Evolutionary conservation across 1,140 invertebrate species (phyloP).

Genomic region (Cyclina sinensis): DNA sequence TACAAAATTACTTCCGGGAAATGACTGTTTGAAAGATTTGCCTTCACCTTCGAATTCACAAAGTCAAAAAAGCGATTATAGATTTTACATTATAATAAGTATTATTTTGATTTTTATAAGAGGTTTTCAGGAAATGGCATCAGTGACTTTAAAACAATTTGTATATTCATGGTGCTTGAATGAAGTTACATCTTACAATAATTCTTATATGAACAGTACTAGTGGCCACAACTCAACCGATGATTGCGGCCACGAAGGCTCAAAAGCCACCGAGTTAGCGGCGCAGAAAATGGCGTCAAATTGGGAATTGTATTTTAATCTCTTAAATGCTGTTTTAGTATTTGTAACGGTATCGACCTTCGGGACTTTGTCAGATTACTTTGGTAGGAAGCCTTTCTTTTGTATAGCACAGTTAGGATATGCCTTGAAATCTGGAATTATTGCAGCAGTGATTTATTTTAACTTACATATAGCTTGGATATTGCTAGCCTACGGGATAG

Average conservation of each 20-base stretch:
- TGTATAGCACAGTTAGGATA: constrained; percentile 10
- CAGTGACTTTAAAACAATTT: constrained; percentile 41
- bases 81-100: not conserved
- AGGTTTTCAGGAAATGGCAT: constrained; percentile 1
- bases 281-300: constrained; percentile 14
- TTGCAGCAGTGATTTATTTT: constrained; percentile 35
- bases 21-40: not conserved
- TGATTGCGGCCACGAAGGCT: not conserved
- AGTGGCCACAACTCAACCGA: not conserved
- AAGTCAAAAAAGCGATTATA: not conserved
- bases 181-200: not conserved
- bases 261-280: not conserved
- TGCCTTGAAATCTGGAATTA: not conserved
- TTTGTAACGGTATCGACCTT: constrained; percentile 1
- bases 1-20: not conserved
- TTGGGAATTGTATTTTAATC: constrained; percentile 39
- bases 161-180: constrained; percentile 34
- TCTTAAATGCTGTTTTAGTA: constrained; percentile 8
- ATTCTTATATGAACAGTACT: not conserved
- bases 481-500: constrained; percentile 8
- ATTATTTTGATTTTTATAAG: not conserved
- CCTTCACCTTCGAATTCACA: not conserved
- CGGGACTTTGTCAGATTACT: constrained; percentile 43
- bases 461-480: constrained; percentile 38
- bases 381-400: constrained; percentile 20